Percentiles rank a stretch among this genome's conserved stretches.
Conservation (phyloP, 1,140 invertebrate genomes). For the Brachystomella parvula region DNA sequence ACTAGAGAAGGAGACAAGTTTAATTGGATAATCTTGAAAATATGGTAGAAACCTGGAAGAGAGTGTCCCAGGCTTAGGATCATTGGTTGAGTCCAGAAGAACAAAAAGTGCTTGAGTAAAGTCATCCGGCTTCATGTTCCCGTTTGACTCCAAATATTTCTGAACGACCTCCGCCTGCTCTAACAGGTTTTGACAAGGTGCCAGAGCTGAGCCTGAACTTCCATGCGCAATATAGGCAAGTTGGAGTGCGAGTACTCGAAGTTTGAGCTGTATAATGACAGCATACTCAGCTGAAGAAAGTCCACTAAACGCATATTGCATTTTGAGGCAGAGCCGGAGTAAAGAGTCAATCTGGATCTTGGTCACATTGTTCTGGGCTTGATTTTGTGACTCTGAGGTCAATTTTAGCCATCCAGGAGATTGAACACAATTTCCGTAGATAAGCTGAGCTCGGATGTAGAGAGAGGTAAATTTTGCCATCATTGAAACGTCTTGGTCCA, state of each 20-base stretch:
- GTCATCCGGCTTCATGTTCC: slow-evolving; percentile 51
- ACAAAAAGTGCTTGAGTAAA: slow-evolving; percentile 72
- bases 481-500: slow-evolving; percentile 71
- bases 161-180: slow-evolving; percentile 53
- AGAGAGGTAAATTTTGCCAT: slow-evolving; percentile 76
- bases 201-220: slow-evolving; percentile 53
- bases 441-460: slow-evolving; percentile 51
- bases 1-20: slow-evolving; percentile 37
- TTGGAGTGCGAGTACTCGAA: slow-evolving; percentile 75
- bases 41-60: slow-evolving; percentile 70
- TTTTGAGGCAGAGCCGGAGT: slow-evolving; percentile 42
- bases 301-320: slow-evolving; percentile 76
- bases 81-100: slow-evolving; percentile 65
- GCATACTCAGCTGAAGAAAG: slow-evolving; percentile 63
- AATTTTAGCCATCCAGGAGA: slow-evolving; percentile 30
- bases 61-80: slow-evolving; percentile 73
- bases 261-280: slow-evolving; percentile 69
- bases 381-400: slow-evolving; percentile 4
- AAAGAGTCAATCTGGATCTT: slow-evolving; percentile 31
- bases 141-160: slow-evolving; percentile 43
- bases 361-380: slow-evolving; percentile 24
- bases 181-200: slow-evolving; percentile 56
- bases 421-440: slow-evolving; percentile 30
- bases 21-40: slow-evolving; percentile 50
- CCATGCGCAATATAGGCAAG: slow-evolving; percentile 63